Evolutionary conservation across 2,888 invertebrate species (phyloP).

Genomic region (Sinhomidia bicolor): DNA sequence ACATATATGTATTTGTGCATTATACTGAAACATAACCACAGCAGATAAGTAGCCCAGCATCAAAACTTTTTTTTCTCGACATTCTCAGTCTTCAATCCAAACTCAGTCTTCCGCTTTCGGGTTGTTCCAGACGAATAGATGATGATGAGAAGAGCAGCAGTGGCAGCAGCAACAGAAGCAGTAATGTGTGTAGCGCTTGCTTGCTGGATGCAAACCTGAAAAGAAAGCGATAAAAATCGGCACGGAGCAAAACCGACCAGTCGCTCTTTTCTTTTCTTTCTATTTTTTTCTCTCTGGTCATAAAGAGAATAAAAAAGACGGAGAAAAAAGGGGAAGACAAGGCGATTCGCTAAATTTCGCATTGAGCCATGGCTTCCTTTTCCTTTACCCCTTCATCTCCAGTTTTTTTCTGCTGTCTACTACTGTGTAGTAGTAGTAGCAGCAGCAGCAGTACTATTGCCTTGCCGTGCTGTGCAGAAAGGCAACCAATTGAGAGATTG

Average conservation of each 20-base stretch:
- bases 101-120: slow-evolving; percentile 54
- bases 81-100: slow-evolving; percentile 28
- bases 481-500: slow-evolving; percentile 60
- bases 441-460: no score
- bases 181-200: no score
- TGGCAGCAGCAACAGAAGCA: no score
- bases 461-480: no score
- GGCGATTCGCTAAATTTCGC: slow-evolving; percentile 59
- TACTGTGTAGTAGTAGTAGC: no score
- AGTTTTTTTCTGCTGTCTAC: slow-evolving; percentile 18
- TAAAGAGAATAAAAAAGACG: slow-evolving; percentile 12
- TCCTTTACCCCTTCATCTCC: slow-evolving; percentile 37
- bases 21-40: background rate
- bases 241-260: slow-evolving; percentile 3
- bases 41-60: background rate
- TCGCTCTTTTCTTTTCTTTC: slow-evolving; percentile 4
- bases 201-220: slow-evolving; percentile 19
- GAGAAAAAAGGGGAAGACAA: slow-evolving; percentile 35
- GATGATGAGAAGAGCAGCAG: background rate
- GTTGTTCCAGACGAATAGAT: slow-evolving; percentile 47
- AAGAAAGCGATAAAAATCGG: slow-evolving; percentile 30
- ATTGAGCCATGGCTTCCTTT: slow-evolving; percentile 65
- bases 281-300: no score
- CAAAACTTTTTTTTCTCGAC: slow-evolving; percentile 22
- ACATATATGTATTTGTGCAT: background rate